Evolutionary conservation across 2,888 invertebrate genomes (phyloP), one percentile per base, ranked within the genome.

Genomic region (Camponotus fellah): DNA sequence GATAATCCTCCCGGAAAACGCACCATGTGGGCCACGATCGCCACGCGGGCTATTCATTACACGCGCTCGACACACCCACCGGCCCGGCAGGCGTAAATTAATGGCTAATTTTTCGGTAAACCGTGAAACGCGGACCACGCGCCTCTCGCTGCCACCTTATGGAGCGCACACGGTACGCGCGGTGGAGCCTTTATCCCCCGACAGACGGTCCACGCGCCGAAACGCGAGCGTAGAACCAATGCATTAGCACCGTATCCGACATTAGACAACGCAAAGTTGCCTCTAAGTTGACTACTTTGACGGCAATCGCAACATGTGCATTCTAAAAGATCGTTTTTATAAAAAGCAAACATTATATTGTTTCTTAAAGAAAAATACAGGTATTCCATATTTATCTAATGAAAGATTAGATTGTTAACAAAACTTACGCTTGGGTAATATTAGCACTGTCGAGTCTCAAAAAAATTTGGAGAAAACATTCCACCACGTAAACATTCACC

Each of bases 111-210:
- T 91, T 91, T 93, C 87, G 92, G 92, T 91, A 91, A 91, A 92
- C 92, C 93, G 91, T 93, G 93, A 93, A 93, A 93, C 91, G 84
- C 91, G 84, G 89, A 91, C 91, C 92, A 92, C 92, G 93, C 91
- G 92, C 89, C 91, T 85, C 80, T 85, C 80, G 81, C 74, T 82
- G 83, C 53, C 69, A 82, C 82, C 84, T 89, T 87, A 82, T 62
- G 86, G 84, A 69, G 10, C 58, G 32, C 68, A 75, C 69, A 75
- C 69, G 72, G 68, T 82, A 53, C 49, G 71, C 75, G 75, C 77
- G 83, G 83, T 49, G 56, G 85, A 82, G 76, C 40, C 37, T 88
- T 88, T 87, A 89, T 86, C 10, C 87, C 85, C 85, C 91, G 87
- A 92, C 93, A 93, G 92, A 93, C 93, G 93, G 93, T 92, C 92